phyloP scores from a whole-genome alignment of 2,888 invertebrate genomes.

The Neoascia interrupta region DNA sequence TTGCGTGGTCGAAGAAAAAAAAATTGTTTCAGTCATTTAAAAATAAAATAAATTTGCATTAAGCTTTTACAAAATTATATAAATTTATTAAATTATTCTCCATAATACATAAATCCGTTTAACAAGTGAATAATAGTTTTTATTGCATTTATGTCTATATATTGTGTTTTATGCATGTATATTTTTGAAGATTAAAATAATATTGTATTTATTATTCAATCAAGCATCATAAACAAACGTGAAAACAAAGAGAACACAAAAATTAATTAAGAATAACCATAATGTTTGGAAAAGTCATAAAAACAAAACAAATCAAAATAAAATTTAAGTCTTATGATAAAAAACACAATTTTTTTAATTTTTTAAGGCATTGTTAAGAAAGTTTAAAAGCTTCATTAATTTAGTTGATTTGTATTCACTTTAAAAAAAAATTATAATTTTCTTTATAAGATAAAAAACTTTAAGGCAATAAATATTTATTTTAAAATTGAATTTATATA shows the following conservation, averaged over 20 bases:
- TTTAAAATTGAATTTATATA: constrained; percentile 19
- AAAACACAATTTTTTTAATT: too few relatives aligned
- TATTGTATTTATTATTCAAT: constrained; percentile 42
- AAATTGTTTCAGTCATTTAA: not conserved
- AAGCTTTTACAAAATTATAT: constrained; percentile 60
- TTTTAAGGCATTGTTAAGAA: constrained; percentile 55
- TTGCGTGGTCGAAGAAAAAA: too few relatives aligned
- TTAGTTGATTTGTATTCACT: constrained; percentile 39
- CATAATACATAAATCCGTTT: constrained; percentile 45
- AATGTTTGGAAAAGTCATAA: constrained; percentile 10
- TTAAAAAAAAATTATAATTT: constrained; percentile 38
- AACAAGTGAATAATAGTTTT: constrained; percentile 63
- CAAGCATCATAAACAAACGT: constrained; percentile 44
- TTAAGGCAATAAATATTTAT: constrained; percentile 47
- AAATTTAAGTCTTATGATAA: constrained; percentile 66
- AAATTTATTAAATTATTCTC: constrained; percentile 53
- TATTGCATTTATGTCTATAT: constrained; percentile 57
- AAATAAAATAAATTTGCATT: too few relatives aligned
- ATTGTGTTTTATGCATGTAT: constrained; percentile 25
- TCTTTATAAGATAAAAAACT: constrained; percentile 39
- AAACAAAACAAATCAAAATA: constrained; percentile 19
- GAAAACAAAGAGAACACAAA: constrained; percentile 26
- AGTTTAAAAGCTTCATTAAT: constrained; percentile 44
- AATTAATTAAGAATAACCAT: constrained; percentile 22
- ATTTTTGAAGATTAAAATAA: constrained; percentile 28